A percentile compares a stretch with the other conserved stretches of the same genome.
phyloP scores from a whole-genome alignment of 1,140 invertebrate species.

The Drosophila kepulauana region DNA sequence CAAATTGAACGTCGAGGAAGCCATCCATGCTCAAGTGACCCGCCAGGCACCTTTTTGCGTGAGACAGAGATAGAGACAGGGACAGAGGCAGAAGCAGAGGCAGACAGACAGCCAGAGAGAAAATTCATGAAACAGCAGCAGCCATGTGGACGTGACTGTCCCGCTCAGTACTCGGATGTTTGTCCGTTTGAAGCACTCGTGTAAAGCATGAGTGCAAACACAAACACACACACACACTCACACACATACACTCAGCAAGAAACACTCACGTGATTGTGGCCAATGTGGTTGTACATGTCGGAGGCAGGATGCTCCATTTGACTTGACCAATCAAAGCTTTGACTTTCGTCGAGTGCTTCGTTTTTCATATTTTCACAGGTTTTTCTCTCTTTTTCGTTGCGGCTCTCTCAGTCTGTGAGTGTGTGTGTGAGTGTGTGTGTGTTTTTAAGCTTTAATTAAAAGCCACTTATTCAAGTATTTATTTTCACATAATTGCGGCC shows the following conservation, averaged over 20 bases:
- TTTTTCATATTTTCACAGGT: slow-evolving; percentile 21
- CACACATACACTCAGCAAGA: neutral
- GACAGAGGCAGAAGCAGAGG: neutral
- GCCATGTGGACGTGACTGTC: slow-evolving; percentile 43
- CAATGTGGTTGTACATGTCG: slow-evolving; percentile 43
- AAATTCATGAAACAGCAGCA: slow-evolving; percentile 12
- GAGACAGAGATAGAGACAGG: slow-evolving; percentile 8
- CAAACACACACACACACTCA: slow-evolving; percentile 2
- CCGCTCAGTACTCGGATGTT: slow-evolving; percentile 28
- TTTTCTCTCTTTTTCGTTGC: neutral
- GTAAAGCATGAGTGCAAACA: slow-evolving; percentile 48
- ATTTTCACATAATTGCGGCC: slow-evolving; percentile 63
- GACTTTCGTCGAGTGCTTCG: slow-evolving; percentile 63
- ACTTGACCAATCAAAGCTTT: slow-evolving; percentile 71
- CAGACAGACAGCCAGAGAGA: neutral
- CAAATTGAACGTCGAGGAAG: slow-evolving; percentile 77
- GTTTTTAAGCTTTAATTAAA: slow-evolving; percentile 63
- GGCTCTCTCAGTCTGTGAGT: neutral
- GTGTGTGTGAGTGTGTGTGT: neutral
- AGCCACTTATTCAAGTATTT: slow-evolving; percentile 61
- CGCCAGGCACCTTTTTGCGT: slow-evolving; percentile 39
- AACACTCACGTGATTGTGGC: slow-evolving; percentile 66
- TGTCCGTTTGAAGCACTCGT: slow-evolving; percentile 43
- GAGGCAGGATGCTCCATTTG: slow-evolving; percentile 57
- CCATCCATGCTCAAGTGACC: slow-evolving; percentile 53